Evolutionary conservation across 2,797 vertebrate genomes (phyloP), one percentile per base, ranked within the genome.

Genomic region (Pelodytes ibericus): DNA sequence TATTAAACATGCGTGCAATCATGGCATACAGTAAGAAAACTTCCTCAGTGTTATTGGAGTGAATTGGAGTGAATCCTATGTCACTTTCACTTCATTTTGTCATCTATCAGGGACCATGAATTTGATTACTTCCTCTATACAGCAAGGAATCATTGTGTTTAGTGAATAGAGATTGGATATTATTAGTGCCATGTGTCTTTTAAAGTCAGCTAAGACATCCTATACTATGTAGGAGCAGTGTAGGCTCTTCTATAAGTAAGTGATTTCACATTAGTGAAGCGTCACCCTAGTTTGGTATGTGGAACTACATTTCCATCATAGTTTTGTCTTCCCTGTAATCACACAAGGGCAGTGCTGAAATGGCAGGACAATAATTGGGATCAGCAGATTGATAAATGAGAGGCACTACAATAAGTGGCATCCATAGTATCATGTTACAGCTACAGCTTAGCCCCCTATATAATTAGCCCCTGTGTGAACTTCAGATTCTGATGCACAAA

Each of bases 391-490:
- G 49, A 64, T 64, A 44, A 71, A 71, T 77, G 68, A 3, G 22
- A 30, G 25, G 27, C 61, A 20, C 51, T 30, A 36, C 51, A 65
- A 41, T 70, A 71, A 64, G 26, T 39, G 41, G 51, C 61, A 33
- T 70, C 68, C 71, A 63, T 49, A 49, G 68, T 65, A 71, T 71
- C 60, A 10, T 4, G 49, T 77, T 77, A 71, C 67, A 64, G 20
- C 20, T 59, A 15, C 68, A 65, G 20, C 30, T 60, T 58, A 30
- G 20, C 24, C 49, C 49, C 51, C 59, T 27, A 39, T 63, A 65
- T 71, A 71, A 77, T 71, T 77, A 71, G 33, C 36, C 68, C 60
- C 33, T 49, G 59, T 77, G 74, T 71, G 60, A n/a, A 77, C 58
- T 77, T 71, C 25, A 57, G 18, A 63, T 76, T 63, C 59, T 76